phyloP scores from a whole-genome alignment of 2,888 invertebrate species.

The Spialia ferax region DNA sequence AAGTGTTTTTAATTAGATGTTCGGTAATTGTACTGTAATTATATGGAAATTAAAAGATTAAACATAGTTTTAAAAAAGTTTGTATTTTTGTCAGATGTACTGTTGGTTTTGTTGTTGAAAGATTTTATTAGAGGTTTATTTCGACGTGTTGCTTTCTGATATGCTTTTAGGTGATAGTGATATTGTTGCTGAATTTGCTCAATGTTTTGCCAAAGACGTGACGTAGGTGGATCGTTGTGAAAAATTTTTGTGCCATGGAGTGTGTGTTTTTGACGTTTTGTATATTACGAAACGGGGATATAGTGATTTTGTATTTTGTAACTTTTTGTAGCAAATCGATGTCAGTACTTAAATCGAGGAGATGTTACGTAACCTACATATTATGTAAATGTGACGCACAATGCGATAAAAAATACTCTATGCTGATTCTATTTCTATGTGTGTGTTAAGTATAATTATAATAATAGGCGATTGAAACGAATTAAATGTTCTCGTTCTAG shows the following conservation, averaged over 20 bases:
- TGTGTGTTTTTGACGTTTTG: constrained; percentile 40
- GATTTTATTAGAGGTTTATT: constrained; percentile 42
- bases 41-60: too few species aligned
- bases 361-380: constrained; percentile 54
- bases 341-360: constrained; percentile 25
- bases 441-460: constrained; percentile 17
- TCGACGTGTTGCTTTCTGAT: constrained; percentile 57
- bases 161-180: constrained; percentile 63
- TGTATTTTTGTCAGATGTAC: constrained; percentile 65
- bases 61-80: constrained; percentile 57
- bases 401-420: constrained; percentile 51
- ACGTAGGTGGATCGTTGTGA: constrained; percentile 2
- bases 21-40: constrained; percentile 22
- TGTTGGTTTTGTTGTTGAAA: constrained; percentile 50
- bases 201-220: constrained; percentile 69
- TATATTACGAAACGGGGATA: constrained; percentile 22
- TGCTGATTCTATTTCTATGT: constrained; percentile 21
- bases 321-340: constrained; percentile 36
- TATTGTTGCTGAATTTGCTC: constrained; percentile 80
- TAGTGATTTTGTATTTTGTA: constrained; percentile 43
- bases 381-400: constrained; percentile 64
- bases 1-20: constrained; percentile 50
- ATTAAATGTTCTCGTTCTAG: constrained; percentile 24
- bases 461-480: constrained; percentile 24
- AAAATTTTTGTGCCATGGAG: constrained; percentile 5